These are phyloP conservation scores for Ectropis grisescens DNA, from an alignment of 1,140 invertebrate genomes.

Conservation along the genomic window DNA sequence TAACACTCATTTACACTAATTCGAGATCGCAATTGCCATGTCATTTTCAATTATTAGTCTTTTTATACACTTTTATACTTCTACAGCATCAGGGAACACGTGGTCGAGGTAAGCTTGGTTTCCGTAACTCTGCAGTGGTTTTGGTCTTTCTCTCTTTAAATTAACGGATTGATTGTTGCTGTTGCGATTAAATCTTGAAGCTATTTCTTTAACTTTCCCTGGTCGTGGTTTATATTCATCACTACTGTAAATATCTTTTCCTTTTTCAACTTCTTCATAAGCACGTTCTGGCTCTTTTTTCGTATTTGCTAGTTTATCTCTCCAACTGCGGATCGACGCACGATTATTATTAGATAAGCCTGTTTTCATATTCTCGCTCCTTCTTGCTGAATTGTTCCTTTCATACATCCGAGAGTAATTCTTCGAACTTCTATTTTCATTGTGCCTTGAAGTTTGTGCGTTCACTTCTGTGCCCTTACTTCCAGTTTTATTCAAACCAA, in stretches of 20 bases:
- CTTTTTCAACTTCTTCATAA: slow-evolving; percentile 24
- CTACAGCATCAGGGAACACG: slow-evolving; percentile 63
- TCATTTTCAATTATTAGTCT: slow-evolving; percentile 4
- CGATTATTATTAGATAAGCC: slow-evolving; percentile 26
- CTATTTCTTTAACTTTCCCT: slow-evolving; percentile 61
- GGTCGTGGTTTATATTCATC: slow-evolving; percentile 37
- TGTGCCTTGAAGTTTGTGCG: slow-evolving; percentile 26
- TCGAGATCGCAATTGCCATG: slow-evolving; percentile 32
- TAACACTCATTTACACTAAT: slow-evolving; percentile 23
- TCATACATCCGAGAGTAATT: slow-evolving; percentile 31
- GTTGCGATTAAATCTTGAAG: slow-evolving; percentile 49
- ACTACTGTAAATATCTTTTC: slow-evolving; percentile 10
- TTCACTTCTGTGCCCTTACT: slow-evolving; percentile 21
- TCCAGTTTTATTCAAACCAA: slow-evolving; percentile 35
- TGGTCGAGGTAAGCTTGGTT: slow-evolving; percentile 63
- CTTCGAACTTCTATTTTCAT: slow-evolving; percentile 31
- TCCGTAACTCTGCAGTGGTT: slow-evolving; percentile 56
- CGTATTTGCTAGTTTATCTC: slow-evolving; percentile 17
- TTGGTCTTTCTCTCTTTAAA: slow-evolving; percentile 45
- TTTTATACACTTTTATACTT: slow-evolving; percentile 43
- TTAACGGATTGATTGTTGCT: slow-evolving; percentile 27
- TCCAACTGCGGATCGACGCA: slow-evolving; percentile 23
- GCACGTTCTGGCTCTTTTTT: slow-evolving; percentile 24
- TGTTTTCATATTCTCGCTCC: no score
- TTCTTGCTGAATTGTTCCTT: slow-evolving; percentile 32